Base-by-base conservation (phyloP, 2,888 invertebrate species). In the Eupithecia tripunctaria region DNA sequence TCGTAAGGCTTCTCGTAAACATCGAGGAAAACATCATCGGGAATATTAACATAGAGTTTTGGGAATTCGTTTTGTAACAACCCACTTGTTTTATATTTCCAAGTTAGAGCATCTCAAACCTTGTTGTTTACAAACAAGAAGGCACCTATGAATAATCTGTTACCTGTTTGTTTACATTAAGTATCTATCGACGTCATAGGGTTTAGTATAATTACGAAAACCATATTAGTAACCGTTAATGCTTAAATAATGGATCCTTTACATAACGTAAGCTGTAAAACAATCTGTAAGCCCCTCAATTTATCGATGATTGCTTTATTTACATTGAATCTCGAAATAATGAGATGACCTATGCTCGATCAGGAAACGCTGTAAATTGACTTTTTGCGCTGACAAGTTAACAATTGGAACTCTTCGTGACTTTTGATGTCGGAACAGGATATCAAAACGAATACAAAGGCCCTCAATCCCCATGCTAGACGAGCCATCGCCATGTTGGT, bases 401-500 rank as follows among this genome's bases (percentile, higher is more conserved):
- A 56, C 56, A 25, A 56, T 25, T 60, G 18, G 29, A 60, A 29
- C 27, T 60, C 60, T 29, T 8, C 29, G 25, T 27, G 38, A 60
- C 29, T 60, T 60, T 60, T 60, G 60, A 60, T 29, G 60, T 60
- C 27, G 60, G 29, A 29, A 60, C 60, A 60, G 60, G 27, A 60
- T 29, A 18, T 60, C 8, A 18, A 51, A 21, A 51, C 47, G 2
- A 7, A 51, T 51, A 51, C n/a, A 51, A 51, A 51, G 8, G 43
- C 38, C 14, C 14, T 6, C 32, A 32, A 32, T 12, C 18, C 1
- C 18, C 21, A 51, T 21, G 47, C 21, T 51, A 10, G 21, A 51
- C 47, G 47, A 18, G 43, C n/a, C 43, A 51, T 47, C 47, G 43
- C 47, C 8, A n/a, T 47, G n/a, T n/a, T 47, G 47, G n/a, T n/a